Base-by-base conservation (phyloP, 2,888 invertebrate species). In the Pimpla rufipes region DNA sequence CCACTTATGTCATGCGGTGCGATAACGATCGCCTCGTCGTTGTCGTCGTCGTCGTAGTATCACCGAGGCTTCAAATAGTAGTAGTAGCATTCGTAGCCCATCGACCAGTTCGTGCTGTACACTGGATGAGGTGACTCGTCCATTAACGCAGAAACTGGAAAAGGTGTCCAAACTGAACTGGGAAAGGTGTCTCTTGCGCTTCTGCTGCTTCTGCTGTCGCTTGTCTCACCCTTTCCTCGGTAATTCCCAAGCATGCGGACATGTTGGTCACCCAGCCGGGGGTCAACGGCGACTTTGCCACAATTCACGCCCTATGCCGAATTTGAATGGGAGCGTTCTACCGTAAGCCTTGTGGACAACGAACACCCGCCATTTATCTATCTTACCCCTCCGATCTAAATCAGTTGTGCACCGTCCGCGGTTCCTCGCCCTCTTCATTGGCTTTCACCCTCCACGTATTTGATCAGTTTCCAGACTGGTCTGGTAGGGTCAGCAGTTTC, bases 1-100 rank as follows among this genome's bases (percentile, higher is more conserved):
- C 77, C 80, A 82, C 85, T 85, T 80, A 78, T 85, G 75, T 83
- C 83, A 81, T 62, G 45, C 62, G 64, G 75, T 85, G 75, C 74
- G 81, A 85, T 85, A 85, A 85, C 78, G 67, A 83, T 81, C 80
- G 50, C 52, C 59, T 57, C 57, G 50, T 62, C 83, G 79, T 66
- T 79, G 79, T 83, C 80, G 42, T 70, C 66, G 71, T 29, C 71
- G 67, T 74, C 78, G 83, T 71, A 81, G 77, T 81, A 76, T 81
- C 73, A 76, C 71, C 74, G 21, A 47, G 42, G 64, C 75, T 73
- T 79, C 68, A n/a, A n/a, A 37, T 57, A 23, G 59, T 42, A 40
- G n/a, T 23, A 55, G 55, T 71, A 71, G 55, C 11, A 71, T 21
- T 71, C 42, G 57, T 42, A 13, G 71, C 40, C 42, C 42, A 57